These are phyloP conservation scores for Agrotis exclamationis DNA, from an alignment of 2,888 invertebrate genomes.

Conservation along the genomic window DNA sequence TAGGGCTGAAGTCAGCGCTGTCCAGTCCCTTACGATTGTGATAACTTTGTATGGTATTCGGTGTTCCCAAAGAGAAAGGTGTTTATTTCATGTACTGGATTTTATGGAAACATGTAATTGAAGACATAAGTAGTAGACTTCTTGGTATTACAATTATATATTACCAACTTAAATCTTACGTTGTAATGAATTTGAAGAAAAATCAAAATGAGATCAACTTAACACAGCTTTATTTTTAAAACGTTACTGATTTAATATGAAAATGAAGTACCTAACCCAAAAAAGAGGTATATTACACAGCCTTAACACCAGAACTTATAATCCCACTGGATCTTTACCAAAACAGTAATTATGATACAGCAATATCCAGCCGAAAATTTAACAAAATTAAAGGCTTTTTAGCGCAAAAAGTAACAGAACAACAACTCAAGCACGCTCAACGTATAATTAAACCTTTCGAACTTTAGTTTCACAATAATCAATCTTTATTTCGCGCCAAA, in stretches of 20 bases:
- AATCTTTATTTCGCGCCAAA: constrained; percentile 70
- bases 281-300: constrained; percentile 3
- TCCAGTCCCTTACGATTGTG: no score
- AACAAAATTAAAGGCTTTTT: constrained; percentile 55
- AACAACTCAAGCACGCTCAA: constrained; percentile 39
- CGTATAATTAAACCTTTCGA: constrained; percentile 71
- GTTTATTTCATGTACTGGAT: constrained; percentile 16
- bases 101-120: not conserved
- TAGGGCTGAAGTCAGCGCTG: no score
- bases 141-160: not conserved
- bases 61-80: constrained; percentile 33
- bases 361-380: constrained; percentile 43
- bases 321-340: constrained; percentile 25
- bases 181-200: not conserved
- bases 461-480: constrained; percentile 65
- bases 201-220: not conserved
- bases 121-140: not conserved
- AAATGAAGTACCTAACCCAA: not conserved
- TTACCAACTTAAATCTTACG: not conserved
- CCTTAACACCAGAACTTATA: constrained; percentile 16
- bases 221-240: not conserved
- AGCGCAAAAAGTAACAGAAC: constrained; percentile 49
- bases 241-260: not conserved
- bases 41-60: constrained; percentile 48
- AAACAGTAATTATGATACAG: constrained; percentile 52